Base-by-base conservation (phyloP, 1,140 invertebrate species). In the Orius insidiosus region DNA sequence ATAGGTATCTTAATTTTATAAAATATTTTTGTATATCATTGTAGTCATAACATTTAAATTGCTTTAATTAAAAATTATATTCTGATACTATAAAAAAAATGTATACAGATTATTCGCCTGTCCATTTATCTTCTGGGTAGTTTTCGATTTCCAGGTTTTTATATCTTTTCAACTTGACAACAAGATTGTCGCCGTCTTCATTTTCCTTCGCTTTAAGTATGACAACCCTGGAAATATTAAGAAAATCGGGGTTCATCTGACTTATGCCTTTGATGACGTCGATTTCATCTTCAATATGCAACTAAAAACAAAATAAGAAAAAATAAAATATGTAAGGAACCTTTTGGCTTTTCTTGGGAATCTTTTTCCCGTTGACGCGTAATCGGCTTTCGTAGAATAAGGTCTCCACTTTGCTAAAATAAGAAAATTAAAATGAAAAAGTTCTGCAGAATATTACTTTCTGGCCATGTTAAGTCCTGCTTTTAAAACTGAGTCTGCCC, bases 361-460 rank as follows among this genome's bases (percentile, higher is more conserved):
- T 56, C 59, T 77, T 76, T 24, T 67, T 59, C 2, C 76, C 76
- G 63, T 81, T 80, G 1, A 78, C 46, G 56, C 75, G 66, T 42
- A 80, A 68, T 61, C 70, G 74, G 53, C 69, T 75, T 50, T 74
- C 72, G 59, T 76, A 80, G 56, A 80, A 77, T 18, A 67, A 54
- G 44, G 64, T 61, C 58, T 80, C 76, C 33, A 76, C 60, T 70
- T 76, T 77, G 50, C 73, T 75, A n/a, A n/a, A n/a, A n/a, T n/a
- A n/a, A n/a, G 50, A 56, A 59, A 52, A 33, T 24, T 24, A 3
- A 24, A 24, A 24, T 24, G 24, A n/a, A n/a, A n/a, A n/a, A n/a
- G n/a, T n/a, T 24, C 24, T 24, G 16, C 43, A 45, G n/a, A n/a
- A 32, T 48, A 46, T 54, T 61, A 64, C 67, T 72, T 78, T 58